These are phyloP conservation scores for Harpagoxenus sublaevis DNA, from an alignment of 2,888 invertebrate species.

Conservation along the genomic window DNA sequence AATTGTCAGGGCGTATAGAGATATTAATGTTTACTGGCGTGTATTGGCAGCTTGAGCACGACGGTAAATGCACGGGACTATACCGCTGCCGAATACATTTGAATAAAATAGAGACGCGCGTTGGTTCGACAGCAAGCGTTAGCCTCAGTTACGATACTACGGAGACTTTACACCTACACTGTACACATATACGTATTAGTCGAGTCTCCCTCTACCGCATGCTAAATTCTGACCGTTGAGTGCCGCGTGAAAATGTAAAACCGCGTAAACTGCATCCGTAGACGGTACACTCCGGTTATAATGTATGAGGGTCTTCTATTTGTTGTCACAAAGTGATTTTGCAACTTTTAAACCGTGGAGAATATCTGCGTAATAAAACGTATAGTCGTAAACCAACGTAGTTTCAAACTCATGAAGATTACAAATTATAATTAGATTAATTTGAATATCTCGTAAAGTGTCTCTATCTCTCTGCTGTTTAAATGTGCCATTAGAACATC, in stretches of 20 bases:
- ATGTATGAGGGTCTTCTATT: neutral
- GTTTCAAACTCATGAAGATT: neutral
- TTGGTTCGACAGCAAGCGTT: slow-evolving; percentile 4
- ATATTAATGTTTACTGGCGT: slow-evolving; percentile 37
- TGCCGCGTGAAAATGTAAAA: neutral
- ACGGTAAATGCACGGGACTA: slow-evolving; percentile 16
- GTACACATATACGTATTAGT: slow-evolving; percentile 3
- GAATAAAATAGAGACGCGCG: slow-evolving; percentile 38
- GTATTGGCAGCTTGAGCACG: slow-evolving; percentile 45
- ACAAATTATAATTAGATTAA: slow-evolving; percentile 16
- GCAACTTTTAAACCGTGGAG: neutral
- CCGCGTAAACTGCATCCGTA: neutral
- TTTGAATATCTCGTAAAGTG: slow-evolving; percentile 19
- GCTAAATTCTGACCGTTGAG: slow-evolving; percentile 1
- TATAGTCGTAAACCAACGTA: neutral
- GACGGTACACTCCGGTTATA: neutral
- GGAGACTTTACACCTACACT: slow-evolving; percentile 17
- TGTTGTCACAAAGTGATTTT: neutral
- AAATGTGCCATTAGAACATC: neutral
- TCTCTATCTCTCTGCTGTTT: neutral
- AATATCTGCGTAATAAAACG: neutral
- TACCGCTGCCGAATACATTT: slow-evolving; percentile 40
- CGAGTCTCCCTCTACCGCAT: neutral
- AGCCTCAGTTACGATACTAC: slow-evolving; percentile 7
- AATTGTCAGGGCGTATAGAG: slow-evolving; percentile 34